Evolutionary conservation across 2,888 invertebrate genomes (phyloP), one percentile per base, ranked within the genome.

Genomic region (Achlya flavicornis): DNA sequence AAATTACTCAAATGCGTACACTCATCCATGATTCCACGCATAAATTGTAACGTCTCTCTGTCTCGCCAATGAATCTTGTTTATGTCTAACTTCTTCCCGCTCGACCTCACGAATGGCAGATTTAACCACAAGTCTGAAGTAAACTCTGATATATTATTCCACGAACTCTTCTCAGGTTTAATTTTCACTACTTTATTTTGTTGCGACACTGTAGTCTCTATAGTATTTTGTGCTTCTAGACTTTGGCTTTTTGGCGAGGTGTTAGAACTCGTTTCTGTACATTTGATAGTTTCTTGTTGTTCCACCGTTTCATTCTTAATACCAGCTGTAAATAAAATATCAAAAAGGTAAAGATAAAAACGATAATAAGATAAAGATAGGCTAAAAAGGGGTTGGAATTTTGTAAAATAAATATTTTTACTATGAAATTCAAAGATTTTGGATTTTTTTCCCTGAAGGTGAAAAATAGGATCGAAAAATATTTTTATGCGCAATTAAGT

Each of bases 11-110:
- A 93, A 91, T 99, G 99, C 0, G 99, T 99, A 86, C 98, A 99
- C 88, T 99, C 99, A 84, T 99, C 99, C 99, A 99, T 99, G 74
- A 99, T 96, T 0, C 99, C 98, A 61, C 97, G 94, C 99, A 99
- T 99, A 84, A 99, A 99, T 90, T 97, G 97, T 63, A 98, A 78
- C 0, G 98, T 97, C 88, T 98, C 97, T 75, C 95, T 95, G 84
- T 97, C 96, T 72, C 96, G 95, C 95, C 95, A 96, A 74, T 96
- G 96, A 63, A 95, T 95, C 82, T 95, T 95, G 63, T 88, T 92
- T 77, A 94, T 94, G 75, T 95, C 94, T 84, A 95, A 94, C 84
- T 93, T 93, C 75, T 81, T 93, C 69, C 80, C 89, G 46, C 78
- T 84, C 32, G 85, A 71, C 66, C 74, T 83, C 19, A 91, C 41